These are phyloP conservation scores for Psittacula echo DNA, from an alignment of 2,797 vertebrate species.

Conservation along the genomic window DNA sequence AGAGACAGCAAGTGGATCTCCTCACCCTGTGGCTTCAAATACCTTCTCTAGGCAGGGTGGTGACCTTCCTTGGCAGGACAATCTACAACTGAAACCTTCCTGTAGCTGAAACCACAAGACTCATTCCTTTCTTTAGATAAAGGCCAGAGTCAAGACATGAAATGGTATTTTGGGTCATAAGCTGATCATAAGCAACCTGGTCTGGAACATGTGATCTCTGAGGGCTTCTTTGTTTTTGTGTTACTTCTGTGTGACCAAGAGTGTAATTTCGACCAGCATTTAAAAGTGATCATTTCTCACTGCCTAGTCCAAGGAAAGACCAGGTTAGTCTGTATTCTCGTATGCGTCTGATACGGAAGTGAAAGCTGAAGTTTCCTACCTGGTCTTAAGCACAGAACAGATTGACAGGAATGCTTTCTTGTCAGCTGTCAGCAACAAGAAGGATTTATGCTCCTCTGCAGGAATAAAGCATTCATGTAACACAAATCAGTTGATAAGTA, in stretches of 20 bases:
- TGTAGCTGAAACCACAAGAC: constrained; percentile 36
- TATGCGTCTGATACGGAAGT: not conserved
- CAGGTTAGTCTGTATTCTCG: not conserved
- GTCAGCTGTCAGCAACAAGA: not conserved
- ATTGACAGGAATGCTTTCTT: not conserved
- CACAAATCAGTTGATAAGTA: not conserved
- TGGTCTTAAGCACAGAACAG: not conserved
- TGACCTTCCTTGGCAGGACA: not conserved
- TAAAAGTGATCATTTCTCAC: not conserved
- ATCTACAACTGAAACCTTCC: not conserved
- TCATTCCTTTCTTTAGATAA: not conserved
- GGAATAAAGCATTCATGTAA: not conserved
- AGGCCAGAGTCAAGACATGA: not conserved
- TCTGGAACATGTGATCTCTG: constrained; percentile 51
- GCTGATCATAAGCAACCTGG: constrained; percentile 67
- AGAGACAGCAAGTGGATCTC: constrained; percentile 13
- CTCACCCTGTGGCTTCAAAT: not conserved
- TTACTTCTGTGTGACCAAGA: not conserved
- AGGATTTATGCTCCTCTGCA: not conserved
- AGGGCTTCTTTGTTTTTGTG: constrained; percentile 48
- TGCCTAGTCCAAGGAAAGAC: not conserved
- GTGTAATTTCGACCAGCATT: not conserved
- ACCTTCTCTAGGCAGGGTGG: not conserved
- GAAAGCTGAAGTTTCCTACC: constrained; percentile 3
- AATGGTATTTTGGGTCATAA: constrained; percentile 40